phyloP scores from a whole-genome alignment of 2,888 invertebrate species.

The Yponomeuta plumbellus region DNA sequence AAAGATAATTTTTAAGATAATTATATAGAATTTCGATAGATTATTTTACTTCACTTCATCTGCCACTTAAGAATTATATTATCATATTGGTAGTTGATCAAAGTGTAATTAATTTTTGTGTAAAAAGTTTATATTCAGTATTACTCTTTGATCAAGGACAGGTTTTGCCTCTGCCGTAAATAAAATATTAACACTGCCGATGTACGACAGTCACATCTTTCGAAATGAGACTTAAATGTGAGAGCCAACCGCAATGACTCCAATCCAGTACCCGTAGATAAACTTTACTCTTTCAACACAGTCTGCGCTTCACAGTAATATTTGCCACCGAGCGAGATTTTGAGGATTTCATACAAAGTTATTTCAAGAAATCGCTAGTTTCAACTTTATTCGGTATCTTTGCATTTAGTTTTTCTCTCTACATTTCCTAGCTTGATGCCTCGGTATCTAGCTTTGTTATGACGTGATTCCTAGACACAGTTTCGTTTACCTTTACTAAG shows the following conservation, averaged over 20 bases:
- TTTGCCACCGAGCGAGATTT: conserved; percentile 14
- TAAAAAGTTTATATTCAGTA: too few relatives aligned
- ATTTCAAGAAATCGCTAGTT: conserved; percentile 10
- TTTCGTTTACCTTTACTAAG: not conserved
- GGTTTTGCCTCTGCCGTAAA: too few relatives aligned
- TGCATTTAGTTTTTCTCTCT: not conserved
- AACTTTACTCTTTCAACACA: conserved; percentile 16
- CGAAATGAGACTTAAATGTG: not conserved
- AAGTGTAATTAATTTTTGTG: too few relatives aligned
- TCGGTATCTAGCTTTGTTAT: not conserved
- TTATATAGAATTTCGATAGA: too few relatives aligned
- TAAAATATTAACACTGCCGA: too few relatives aligned
- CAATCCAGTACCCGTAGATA: conserved; percentile 7
- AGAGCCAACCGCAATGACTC: not conserved
- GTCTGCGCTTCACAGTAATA: conserved; percentile 12
- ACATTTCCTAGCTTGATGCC: not conserved
- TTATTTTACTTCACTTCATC: too few relatives aligned
- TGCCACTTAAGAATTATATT: too few relatives aligned
- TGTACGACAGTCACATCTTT: too few relatives aligned
- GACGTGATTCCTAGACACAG: not conserved
- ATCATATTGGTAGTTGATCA: too few relatives aligned
- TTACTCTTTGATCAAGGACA: too few relatives aligned
- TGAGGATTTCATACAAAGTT: conserved; percentile 16
- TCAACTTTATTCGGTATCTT: not conserved
- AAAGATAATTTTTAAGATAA: too few relatives aligned